phyloP scores from a whole-genome alignment of 2,113 vertebrate species.

The Pontoporia blainvillei region DNA sequence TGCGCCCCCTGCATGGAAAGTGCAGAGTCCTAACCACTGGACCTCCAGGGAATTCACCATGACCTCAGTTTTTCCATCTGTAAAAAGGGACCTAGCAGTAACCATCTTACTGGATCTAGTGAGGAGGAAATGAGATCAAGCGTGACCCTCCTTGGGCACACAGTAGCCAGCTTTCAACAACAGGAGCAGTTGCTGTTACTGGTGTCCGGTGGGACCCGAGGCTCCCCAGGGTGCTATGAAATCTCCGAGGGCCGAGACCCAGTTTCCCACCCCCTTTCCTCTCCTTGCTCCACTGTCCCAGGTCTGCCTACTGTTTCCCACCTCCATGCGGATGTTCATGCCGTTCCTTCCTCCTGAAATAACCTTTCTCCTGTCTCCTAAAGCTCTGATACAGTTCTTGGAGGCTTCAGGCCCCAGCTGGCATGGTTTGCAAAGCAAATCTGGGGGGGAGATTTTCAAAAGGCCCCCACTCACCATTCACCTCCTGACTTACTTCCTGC shows the following conservation, averaged over 20 bases:
- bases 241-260: background rate
- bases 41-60: background rate
- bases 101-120: no score
- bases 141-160: background rate
- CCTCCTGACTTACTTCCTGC: background rate
- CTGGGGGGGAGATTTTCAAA: background rate
- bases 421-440: background rate
- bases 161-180: background rate
- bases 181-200: background rate
- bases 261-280: background rate
- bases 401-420: background rate
- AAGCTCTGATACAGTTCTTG: background rate
- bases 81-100: background rate
- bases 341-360: conserved; percentile 35
- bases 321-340: background rate
- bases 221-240: background rate
- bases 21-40: background rate
- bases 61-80: background rate
- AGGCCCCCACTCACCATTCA: background rate
- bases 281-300: background rate
- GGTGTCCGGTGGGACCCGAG: background rate
- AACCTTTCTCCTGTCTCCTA: conserved; percentile 6
- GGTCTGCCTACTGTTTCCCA: conserved; percentile 5
- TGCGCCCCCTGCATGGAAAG: background rate
- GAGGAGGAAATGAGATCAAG: background rate